These are phyloP conservation scores for Mus minutoides DNA, from an alignment of 2,797 vertebrate genomes.

Conservation along the genomic window DNA sequence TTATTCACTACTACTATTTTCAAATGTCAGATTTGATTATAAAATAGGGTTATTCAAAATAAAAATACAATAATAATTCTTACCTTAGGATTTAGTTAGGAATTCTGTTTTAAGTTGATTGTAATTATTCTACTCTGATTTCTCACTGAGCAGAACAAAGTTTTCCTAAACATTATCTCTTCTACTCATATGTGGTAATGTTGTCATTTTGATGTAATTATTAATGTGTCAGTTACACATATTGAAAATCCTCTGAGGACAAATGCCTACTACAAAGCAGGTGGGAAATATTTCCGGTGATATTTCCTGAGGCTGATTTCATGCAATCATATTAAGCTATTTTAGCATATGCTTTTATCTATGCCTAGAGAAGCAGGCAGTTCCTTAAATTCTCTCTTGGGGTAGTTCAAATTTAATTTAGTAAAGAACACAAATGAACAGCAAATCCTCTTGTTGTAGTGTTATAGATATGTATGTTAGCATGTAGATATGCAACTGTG, in stretches of 20 bases:
- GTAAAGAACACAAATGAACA: not conserved
- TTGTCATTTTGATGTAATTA: not conserved
- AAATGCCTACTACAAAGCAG: not conserved
- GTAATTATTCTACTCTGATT: conserved; percentile 2
- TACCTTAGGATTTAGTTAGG: not conserved
- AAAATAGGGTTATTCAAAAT: conserved; percentile 26
- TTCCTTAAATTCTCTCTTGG: not conserved
- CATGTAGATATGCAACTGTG: not conserved
- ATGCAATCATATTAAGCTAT: not conserved
- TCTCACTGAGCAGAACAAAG: not conserved
- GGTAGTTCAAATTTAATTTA: not conserved
- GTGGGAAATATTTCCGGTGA: not conserved
- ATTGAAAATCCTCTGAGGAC: conserved; percentile 26
- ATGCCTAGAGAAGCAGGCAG: not conserved
- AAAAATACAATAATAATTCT: not conserved
- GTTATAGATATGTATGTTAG: not conserved
- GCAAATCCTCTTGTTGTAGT: not conserved
- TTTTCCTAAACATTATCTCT: not conserved
- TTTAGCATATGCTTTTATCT: conserved; percentile 13
- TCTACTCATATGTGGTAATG: not conserved
- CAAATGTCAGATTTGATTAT: not conserved
- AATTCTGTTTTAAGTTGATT: not conserved
- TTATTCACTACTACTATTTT: not conserved
- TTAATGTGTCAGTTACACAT: conserved; percentile 13
- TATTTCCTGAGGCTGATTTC: conserved; percentile 18